A percentile compares a stretch with the other conserved stretches of the same genome.
These are phyloP conservation scores for Arrhamphus sclerolepis DNA, from an alignment of 2,797 vertebrate species.

Conservation along the genomic window DNA sequence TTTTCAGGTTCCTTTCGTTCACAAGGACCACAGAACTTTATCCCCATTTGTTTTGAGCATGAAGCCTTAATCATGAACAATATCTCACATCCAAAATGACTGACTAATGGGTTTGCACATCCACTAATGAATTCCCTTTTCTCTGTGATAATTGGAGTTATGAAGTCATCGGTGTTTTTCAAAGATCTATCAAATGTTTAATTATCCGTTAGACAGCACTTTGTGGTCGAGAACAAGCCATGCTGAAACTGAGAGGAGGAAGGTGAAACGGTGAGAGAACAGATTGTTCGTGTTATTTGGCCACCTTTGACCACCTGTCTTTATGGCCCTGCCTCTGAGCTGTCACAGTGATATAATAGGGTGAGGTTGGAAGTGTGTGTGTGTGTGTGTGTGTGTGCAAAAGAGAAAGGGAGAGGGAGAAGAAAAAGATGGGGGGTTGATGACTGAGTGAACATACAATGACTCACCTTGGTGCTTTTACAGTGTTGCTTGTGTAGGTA, in stretches of 20 bases:
- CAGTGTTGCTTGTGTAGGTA: conserved; percentile 28
- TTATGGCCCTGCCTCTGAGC: conserved; percentile 43
- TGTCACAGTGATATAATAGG: conserved; percentile 55
- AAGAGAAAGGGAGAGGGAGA: not conserved
- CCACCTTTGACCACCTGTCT: conserved; percentile 58
- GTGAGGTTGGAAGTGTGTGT: conserved; percentile 43
- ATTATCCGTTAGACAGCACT: conserved; percentile 1
- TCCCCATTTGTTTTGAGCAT: no score
- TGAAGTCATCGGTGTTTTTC: conserved; percentile 9
- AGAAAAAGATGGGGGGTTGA: conserved; percentile 15
- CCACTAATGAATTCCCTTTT: no score
- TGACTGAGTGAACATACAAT: conserved; percentile 36
- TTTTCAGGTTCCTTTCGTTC: no score
- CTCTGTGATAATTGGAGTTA: not conserved
- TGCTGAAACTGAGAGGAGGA: conserved; percentile 18
- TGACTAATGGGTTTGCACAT: no score
- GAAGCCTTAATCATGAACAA: no score
- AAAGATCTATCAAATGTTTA: conserved; percentile 1
- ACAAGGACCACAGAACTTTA: no score
- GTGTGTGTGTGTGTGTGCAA: conserved; percentile 20
- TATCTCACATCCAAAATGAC: no score
- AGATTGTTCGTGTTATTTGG: conserved; percentile 37
- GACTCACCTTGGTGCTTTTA: conserved; percentile 59
- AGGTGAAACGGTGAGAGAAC: conserved; percentile 41
- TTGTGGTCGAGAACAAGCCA: conserved; percentile 3